Evolutionary conservation across 1,140 invertebrate species (phyloP).

Genomic region (Pachyrhynchus sulphureomaculatus): DNA sequence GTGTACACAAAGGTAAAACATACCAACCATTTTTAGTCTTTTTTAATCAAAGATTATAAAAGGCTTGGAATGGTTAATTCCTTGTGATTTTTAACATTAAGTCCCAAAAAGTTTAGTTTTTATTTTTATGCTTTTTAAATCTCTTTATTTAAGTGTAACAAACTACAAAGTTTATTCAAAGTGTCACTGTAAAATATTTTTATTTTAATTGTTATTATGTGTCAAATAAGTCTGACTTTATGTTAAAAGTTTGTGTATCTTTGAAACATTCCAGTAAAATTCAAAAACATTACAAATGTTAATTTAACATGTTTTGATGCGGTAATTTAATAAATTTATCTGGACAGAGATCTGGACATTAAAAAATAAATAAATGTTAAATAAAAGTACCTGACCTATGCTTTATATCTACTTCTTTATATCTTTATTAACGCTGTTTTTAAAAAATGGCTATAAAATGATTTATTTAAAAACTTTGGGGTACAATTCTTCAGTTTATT

Average conservation of each 20-base stretch:
- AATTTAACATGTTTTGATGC: not conserved
- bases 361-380: not conserved
- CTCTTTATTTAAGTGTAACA: too few relatives aligned
- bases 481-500: slow-evolving; percentile 35
- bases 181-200: too few relatives aligned
- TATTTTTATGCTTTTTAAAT: too few relatives aligned
- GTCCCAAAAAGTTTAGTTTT: too few relatives aligned
- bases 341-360: not conserved
- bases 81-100: too few relatives aligned
- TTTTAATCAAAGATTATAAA: not conserved
- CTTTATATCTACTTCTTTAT: slow-evolving; percentile 6
- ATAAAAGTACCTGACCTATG: slow-evolving; percentile 9
- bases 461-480: slow-evolving; percentile 30
- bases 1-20: slow-evolving; percentile 25
- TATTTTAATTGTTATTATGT: too few relatives aligned
- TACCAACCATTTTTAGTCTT: not conserved
- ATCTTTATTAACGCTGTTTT: slow-evolving; percentile 1
- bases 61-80: not conserved
- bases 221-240: too few relatives aligned
- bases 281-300: too few relatives aligned
- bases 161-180: too few relatives aligned
- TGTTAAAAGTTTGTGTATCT: too few relatives aligned
- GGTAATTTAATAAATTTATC: not conserved
- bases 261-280: too few relatives aligned
- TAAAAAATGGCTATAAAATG: not conserved